Evolutionary conservation across 2,113 vertebrate species (phyloP).

Genomic region (Dasyurus viverrinus): DNA sequence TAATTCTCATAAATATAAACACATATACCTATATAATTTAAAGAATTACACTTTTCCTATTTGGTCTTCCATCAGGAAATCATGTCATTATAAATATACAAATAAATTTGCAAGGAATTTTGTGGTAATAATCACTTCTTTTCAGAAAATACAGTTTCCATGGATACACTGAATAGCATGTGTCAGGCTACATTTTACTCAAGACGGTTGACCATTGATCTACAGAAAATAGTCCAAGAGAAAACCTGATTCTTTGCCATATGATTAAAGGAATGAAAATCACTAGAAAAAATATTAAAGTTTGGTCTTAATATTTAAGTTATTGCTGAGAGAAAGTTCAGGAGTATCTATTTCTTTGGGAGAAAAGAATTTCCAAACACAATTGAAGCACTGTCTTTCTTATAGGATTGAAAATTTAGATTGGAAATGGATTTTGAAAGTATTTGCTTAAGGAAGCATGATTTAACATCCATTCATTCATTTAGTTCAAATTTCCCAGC

Average conservation of each 20-base stretch:
- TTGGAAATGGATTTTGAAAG: neutral
- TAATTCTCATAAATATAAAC: neutral
- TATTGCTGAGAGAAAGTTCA: neutral
- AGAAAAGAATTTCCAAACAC: slow-evolving; percentile 36
- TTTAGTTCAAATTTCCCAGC: neutral
- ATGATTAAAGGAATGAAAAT: slow-evolving; percentile 14
- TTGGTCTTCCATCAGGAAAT: neutral
- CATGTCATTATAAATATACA: slow-evolving; percentile 10
- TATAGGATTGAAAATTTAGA: neutral
- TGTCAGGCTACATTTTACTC: slow-evolving; percentile 61
- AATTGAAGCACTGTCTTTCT: neutral
- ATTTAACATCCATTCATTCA: neutral
- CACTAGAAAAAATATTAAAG: neutral
- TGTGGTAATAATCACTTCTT: slow-evolving; percentile 52
- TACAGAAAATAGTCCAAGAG: slow-evolving; percentile 46
- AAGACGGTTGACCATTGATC: slow-evolving; percentile 45
- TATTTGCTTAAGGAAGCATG: neutral
- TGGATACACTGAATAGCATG: slow-evolving; percentile 53
- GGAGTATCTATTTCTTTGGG: neutral
- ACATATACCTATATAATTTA: neutral
- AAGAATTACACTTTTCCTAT: neutral
- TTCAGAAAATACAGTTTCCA: slow-evolving; percentile 73
- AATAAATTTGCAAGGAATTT: slow-evolving; percentile 35
- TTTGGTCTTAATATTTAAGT: slow-evolving; percentile 10
- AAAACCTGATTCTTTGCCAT: neutral